These are phyloP conservation scores for Leucoma salicis DNA, from an alignment of 2,888 invertebrate genomes.

Conservation along the genomic window DNA sequence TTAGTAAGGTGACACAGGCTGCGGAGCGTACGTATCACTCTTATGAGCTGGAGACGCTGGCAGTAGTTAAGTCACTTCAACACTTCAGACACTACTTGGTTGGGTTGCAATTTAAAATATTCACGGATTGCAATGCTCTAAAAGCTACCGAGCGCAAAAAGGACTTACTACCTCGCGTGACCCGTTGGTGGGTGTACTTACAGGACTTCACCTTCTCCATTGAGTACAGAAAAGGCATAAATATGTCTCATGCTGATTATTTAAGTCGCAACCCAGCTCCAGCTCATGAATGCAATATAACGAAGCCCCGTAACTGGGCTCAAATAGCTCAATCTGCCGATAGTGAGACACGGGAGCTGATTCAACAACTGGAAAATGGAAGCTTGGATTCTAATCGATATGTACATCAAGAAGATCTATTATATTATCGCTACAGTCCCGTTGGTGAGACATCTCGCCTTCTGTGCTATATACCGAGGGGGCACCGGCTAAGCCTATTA, in stretches of 20 bases:
- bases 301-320: constrained; percentile 23
- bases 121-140: constrained; percentile 14
- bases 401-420: not conserved
- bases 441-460: not conserved
- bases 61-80: constrained; percentile 22
- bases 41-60: constrained; percentile 14
- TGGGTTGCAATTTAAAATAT: constrained; percentile 9
- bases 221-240: constrained; percentile 22
- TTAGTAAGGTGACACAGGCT: constrained; percentile 16
- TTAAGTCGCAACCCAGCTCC: constrained; percentile 18
- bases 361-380: constrained; percentile 17
- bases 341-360: constrained; percentile 16
- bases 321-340: constrained; percentile 24
- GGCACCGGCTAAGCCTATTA: constrained; percentile 22
- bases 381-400: constrained; percentile 1
- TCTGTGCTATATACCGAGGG: constrained; percentile 2
- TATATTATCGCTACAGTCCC: not conserved
- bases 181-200: constrained; percentile 23
- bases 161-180: constrained; percentile 19
- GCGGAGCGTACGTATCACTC: constrained; percentile 21
- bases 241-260: constrained; percentile 21
- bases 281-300: not conserved
- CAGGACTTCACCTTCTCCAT: constrained; percentile 24
- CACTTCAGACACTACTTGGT: constrained; percentile 27
- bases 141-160: constrained; percentile 16